phyloP scores from a whole-genome alignment of 2,888 invertebrate species.

The Nomada flava region DNA sequence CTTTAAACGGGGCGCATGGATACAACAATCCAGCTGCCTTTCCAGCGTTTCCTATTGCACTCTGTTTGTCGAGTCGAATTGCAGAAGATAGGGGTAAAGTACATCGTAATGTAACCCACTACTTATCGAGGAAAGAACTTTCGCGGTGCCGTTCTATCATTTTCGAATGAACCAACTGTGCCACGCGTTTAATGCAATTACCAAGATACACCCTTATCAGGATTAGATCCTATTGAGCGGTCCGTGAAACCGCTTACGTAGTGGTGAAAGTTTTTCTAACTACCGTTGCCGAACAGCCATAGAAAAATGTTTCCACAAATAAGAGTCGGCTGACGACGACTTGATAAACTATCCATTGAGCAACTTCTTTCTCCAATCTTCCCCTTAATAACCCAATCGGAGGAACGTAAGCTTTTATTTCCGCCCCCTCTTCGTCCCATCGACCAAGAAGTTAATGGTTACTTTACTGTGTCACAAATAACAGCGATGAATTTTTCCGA shows the following conservation, averaged over 20 bases:
- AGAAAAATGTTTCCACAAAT: not conserved
- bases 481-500: constrained; percentile 24
- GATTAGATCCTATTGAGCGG: constrained; percentile 32
- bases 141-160: not conserved
- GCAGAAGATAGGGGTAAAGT: not conserved
- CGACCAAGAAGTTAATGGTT: constrained; percentile 23
- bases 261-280: constrained; percentile 18
- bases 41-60: not conserved
- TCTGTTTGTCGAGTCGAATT: not conserved
- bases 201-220: constrained; percentile 8
- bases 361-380: constrained; percentile 33
- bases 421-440: not conserved
- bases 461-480: not conserved
- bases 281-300: constrained; percentile 1
- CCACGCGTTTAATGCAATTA: constrained; percentile 27
- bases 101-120: not conserved
- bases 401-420: constrained; percentile 33
- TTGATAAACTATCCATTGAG: constrained; percentile 46
- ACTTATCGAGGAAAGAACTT: not conserved
- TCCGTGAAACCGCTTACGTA: constrained; percentile 29
- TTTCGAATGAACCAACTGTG: not conserved
- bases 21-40: not conserved
- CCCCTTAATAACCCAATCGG: constrained; percentile 36
- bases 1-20: constrained; percentile 9
- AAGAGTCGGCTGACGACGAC: constrained; percentile 46